These are phyloP conservation scores for Agonopterix arenella DNA, from an alignment of 2,888 invertebrate genomes.

Conservation along the genomic window DNA sequence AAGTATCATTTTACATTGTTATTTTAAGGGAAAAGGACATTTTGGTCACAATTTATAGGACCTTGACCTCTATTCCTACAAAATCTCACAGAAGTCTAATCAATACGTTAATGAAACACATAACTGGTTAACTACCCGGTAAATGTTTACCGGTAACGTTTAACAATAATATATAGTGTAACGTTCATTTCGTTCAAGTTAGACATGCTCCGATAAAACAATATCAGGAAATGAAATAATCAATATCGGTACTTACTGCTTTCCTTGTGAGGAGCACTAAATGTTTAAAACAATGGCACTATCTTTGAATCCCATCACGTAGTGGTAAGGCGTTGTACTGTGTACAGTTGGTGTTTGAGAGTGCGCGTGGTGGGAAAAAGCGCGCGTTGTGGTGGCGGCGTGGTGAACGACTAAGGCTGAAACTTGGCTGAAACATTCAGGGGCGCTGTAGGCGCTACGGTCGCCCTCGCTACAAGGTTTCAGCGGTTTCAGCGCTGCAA, in stretches of 20 bases:
- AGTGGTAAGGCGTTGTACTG: constrained; percentile 13
- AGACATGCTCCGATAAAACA: too few relatives aligned
- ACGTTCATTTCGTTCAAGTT: too few relatives aligned
- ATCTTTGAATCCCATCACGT: constrained; percentile 39
- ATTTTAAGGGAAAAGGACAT: too few relatives aligned
- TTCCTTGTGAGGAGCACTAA: constrained; percentile 26
- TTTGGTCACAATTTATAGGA: too few relatives aligned
- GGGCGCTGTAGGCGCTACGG: constrained; percentile 37
- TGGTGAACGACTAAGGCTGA: constrained; percentile 33
- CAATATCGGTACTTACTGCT: constrained; percentile 25
- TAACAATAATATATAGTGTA: too few relatives aligned
- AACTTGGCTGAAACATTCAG: constrained; percentile 12
- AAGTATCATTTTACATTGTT: too few relatives aligned
- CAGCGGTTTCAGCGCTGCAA: constrained; percentile 17
- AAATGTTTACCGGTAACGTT: too few relatives aligned
- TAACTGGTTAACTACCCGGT: too few relatives aligned
- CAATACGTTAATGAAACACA: too few relatives aligned
- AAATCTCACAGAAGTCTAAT: too few relatives aligned
- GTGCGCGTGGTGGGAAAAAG: constrained; percentile 14
- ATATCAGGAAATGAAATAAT: too few relatives aligned
- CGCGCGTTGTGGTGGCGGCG: constrained; percentile 20
- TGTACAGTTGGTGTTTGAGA: constrained; percentile 2
- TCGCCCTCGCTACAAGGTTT: constrained; percentile 10
- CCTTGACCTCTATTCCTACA: too few relatives aligned
- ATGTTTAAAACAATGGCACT: constrained; percentile 24